These are phyloP conservation scores for Drosophila quinaria DNA, from an alignment of 2,888 invertebrate genomes.

Conservation along the genomic window DNA sequence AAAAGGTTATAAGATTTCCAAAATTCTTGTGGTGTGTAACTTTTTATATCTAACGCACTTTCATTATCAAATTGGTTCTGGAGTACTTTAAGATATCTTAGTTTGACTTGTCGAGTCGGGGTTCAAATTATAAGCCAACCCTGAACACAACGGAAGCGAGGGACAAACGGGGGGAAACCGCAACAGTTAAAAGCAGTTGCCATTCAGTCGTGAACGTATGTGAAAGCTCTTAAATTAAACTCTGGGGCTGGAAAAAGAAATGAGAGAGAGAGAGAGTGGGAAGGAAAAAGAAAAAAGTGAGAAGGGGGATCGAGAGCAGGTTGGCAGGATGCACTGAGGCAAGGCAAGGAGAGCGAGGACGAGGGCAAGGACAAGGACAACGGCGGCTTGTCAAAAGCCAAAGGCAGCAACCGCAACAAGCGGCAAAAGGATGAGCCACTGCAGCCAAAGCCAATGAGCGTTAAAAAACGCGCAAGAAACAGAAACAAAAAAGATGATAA, in stretches of 20 bases:
- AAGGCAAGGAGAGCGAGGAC: not conserved
- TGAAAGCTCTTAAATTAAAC: conserved; percentile 69
- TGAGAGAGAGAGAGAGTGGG: conserved; percentile 25
- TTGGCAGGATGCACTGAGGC: conserved; percentile 1
- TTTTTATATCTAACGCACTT: no score
- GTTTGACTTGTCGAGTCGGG: not conserved
- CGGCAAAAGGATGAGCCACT: conserved; percentile 43
- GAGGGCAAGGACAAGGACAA: not conserved
- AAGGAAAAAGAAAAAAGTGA: conserved; percentile 8
- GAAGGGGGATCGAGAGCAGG: conserved; percentile 12
- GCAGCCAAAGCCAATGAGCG: conserved; percentile 68
- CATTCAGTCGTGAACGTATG: conserved; percentile 50
- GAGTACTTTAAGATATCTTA: not conserved
- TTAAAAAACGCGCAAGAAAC: conserved; percentile 62
- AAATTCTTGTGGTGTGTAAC: not conserved
- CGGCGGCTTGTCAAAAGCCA: conserved; percentile 52
- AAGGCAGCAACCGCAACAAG: conserved; percentile 67
- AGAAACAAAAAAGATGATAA: conserved; percentile 16
- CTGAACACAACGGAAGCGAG: not conserved
- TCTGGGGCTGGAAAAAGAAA: conserved; percentile 46
- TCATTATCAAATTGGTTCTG: no score
- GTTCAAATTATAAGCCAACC: conserved; percentile 11
- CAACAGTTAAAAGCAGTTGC: conserved; percentile 47
- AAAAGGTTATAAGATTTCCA: not conserved
- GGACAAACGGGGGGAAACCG: conserved; percentile 12